phyloP scores from a whole-genome alignment of 92 coral and sea anemone genomes.

The Galaxea fascicularis region DNA sequence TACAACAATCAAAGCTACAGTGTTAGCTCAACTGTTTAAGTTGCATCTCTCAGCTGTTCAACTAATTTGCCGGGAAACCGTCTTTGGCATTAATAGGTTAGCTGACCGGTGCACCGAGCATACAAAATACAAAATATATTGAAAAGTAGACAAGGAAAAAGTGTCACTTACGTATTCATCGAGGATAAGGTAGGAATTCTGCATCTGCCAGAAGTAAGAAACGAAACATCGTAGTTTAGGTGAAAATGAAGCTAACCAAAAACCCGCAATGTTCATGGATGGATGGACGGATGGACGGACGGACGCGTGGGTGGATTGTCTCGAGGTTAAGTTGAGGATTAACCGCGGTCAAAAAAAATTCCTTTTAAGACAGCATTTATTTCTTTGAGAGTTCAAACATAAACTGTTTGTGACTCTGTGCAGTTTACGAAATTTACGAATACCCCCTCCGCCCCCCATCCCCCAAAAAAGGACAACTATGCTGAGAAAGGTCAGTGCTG shows the following conservation, averaged over 20 bases:
- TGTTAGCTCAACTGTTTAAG: not conserved
- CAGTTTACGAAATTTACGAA: not conserved
- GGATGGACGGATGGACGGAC: not conserved
- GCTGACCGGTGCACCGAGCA: not conserved
- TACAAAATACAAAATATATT: not conserved
- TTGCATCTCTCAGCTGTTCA: not conserved
- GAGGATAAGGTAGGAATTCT: slow-evolving; percentile 82
- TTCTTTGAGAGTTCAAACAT: not conserved
- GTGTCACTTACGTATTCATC: slow-evolving; percentile 82
- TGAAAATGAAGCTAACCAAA: not conserved
- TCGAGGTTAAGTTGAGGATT: not conserved
- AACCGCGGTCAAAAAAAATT: not conserved
- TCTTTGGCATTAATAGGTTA: not conserved
- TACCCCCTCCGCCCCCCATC: not conserved
- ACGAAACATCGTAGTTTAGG: not conserved
- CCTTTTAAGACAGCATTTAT: not conserved
- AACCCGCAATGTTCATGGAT: not conserved
- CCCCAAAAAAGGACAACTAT: not conserved
- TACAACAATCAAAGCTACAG: not conserved
- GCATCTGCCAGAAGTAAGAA: slow-evolving; percentile 64
- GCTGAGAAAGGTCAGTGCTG: not conserved
- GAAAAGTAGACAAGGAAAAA: not conserved
- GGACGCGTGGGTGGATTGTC: not conserved
- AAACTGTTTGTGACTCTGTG: not conserved
- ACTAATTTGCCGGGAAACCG: not conserved